Conservation (phyloP, 2,888 invertebrate genomes). For the Cheilosia impressa region DNA sequence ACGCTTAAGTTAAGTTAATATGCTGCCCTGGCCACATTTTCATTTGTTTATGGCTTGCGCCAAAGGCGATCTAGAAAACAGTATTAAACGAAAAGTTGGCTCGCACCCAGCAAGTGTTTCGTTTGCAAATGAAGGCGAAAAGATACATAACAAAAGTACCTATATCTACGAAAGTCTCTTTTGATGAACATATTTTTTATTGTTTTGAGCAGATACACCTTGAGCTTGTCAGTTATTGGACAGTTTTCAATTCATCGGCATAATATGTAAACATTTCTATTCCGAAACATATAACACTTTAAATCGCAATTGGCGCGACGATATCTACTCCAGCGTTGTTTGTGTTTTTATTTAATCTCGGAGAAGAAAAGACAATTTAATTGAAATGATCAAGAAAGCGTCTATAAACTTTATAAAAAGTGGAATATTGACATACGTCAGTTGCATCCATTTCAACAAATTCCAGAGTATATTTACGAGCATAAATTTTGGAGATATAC, state of each 20-base stretch:
- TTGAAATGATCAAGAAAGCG: not conserved
- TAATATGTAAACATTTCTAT: too few species aligned
- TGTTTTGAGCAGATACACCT: not conserved
- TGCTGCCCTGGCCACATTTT: not conserved
- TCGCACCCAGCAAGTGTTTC: not conserved
- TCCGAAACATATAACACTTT: not conserved
- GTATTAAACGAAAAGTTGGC: not conserved
- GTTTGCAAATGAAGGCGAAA: not conserved
- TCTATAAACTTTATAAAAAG: not conserved
- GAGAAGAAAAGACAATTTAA: not conserved
- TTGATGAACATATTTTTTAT: not conserved
- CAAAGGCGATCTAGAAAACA: not conserved
- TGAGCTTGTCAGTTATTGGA: not conserved
- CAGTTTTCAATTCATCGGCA: not conserved
- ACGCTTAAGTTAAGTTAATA: too few species aligned
- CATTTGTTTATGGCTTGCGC: not conserved
- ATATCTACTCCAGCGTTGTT: not conserved
- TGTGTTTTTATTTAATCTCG: not conserved
- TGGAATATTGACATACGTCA: not conserved
- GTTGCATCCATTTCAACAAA: not conserved
- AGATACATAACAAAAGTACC: not conserved
- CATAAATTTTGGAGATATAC: conserved; percentile 1
- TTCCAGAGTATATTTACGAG: conserved; percentile 5
- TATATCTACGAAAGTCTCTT: not conserved
- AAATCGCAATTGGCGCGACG: too few species aligned